A percentile compares a stretch with the other conserved stretches of the same genome.
These are phyloP conservation scores for Athrips mouffetella DNA, from an alignment of 2,888 invertebrate species.

Conservation along the genomic window DNA sequence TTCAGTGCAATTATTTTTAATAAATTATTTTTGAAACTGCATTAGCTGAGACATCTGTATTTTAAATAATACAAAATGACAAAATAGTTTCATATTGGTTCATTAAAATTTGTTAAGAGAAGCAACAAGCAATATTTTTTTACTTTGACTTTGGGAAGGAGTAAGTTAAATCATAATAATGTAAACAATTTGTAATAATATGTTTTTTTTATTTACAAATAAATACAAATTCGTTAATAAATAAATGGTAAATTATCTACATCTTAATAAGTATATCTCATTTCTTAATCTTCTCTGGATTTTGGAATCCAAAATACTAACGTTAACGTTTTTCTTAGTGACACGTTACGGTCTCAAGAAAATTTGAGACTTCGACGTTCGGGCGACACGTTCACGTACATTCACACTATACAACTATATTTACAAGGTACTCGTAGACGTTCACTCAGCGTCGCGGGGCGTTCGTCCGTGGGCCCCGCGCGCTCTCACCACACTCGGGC, in stretches of 20 bases:
- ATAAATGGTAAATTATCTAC: conserved; percentile 79
- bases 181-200: conserved; percentile 79
- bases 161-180: conserved; percentile 69
- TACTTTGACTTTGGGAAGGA: too few relatives aligned
- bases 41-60: too few relatives aligned
- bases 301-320: conserved; percentile 75
- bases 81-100: too few relatives aligned
- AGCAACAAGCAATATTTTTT: too few relatives aligned
- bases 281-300: conserved; percentile 76
- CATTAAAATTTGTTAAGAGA: too few relatives aligned
- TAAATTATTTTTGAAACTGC: too few relatives aligned
- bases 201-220: conserved; percentile 79
- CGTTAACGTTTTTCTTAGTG: conserved; percentile 73
- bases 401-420: conserved; percentile 78
- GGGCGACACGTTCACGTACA: conserved; percentile 78
- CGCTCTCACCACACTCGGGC: conserved; percentile 57
- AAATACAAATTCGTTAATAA: conserved; percentile 80
- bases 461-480: conserved; percentile 59
- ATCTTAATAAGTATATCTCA: conserved; percentile 78
- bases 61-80: too few relatives aligned
- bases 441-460: conserved; percentile 63
- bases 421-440: conserved; percentile 72
- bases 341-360: conserved; percentile 77
- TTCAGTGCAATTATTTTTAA: too few relatives aligned
- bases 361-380: conserved; percentile 77